A percentile compares a stretch with the other conserved stretches of the same genome.
These are phyloP conservation scores for Troides aeacus DNA, from an alignment of 2,888 invertebrate genomes.

Conservation along the genomic window DNA sequence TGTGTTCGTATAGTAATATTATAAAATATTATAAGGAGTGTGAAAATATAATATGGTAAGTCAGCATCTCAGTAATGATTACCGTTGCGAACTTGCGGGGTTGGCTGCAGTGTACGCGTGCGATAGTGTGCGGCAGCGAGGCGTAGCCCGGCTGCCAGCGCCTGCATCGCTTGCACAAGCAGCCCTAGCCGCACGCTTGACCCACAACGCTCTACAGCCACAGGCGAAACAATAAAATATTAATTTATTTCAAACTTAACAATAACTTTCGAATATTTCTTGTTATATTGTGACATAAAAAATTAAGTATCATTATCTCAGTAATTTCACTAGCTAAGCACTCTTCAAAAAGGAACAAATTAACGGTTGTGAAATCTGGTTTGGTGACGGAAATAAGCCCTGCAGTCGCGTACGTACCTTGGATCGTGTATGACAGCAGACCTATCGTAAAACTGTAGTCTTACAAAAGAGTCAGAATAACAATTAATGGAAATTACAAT, in stretches of 20 bases:
- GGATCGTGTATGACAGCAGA: too few species aligned
- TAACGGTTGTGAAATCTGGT: too few species aligned
- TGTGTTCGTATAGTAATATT: too few species aligned
- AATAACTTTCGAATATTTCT: not conserved
- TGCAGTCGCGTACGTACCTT: too few species aligned
- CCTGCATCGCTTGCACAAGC: conserved; percentile 93
- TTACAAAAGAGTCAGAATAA: not conserved
- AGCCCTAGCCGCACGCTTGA: conserved; percentile 87
- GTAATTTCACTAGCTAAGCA: too few species aligned
- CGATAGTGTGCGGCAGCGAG: conserved; percentile 93
- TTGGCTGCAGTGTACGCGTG: conserved; percentile 91
- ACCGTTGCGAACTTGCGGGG: conserved; percentile 95
- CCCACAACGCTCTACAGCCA: conserved; percentile 56
- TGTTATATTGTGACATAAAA: too few species aligned
- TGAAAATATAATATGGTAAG: not conserved
- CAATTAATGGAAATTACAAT: not conserved
- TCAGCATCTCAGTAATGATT: conserved; percentile 38
- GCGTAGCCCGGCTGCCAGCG: conserved; percentile 95
- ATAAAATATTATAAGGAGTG: not conserved
- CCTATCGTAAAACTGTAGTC: too few species aligned
- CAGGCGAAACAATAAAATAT: not conserved
- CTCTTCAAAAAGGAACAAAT: too few species aligned
- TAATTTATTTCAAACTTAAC: not conserved
- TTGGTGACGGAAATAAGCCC: too few species aligned
- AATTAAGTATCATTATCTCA: too few species aligned